Base-by-base conservation (phyloP, 2,113 vertebrate species). In the Cromileptes altivelis region DNA sequence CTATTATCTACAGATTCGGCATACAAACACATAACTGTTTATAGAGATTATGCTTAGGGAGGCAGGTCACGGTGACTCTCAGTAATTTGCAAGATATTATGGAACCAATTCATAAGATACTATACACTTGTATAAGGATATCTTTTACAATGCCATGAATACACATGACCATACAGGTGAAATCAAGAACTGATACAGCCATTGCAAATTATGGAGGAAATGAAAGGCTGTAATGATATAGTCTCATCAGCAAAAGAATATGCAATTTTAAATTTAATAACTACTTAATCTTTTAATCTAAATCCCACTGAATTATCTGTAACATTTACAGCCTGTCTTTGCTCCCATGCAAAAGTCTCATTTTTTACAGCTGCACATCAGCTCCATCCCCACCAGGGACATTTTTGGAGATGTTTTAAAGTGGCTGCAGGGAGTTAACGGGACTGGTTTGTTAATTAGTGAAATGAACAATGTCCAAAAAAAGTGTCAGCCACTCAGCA, bases 381-480 rank as follows among this genome's bases (percentile, higher is more conserved):
- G 33, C 67, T 73, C 27, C 15, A 21, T 23, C 37, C 30, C 18
- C 70, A 50, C 4, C 9, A 21, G 63, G n/a, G 47, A 50, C 64
- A 53, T 60, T 64, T 68, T 19, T 40, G 18, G 45, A 79, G 17
- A 45, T 23, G 33, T 45, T 10, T 60, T 3, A 68, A 64, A 58
- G 60, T 27, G 37, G 71, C 56, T 63, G 55, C 4, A 70, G 61
- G 75, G 76, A 27, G 50, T 25, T 68, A 37, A 21, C 18, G n/a
- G 7, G 23, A 42, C 52, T 49, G 13, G 14, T 68, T 30, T 63
- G 27, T 67, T 82, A 85, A 82, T 85, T 80, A 80, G 58, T 56
- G 49, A 74, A 82, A 64, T 84, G 5, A 68, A 60, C 23, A 56
- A 75, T 63, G 25, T 80, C 21, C 50, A 5, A 74, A 75, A 52